Percentiles rank a stretch among this genome's conserved stretches.
phyloP scores from a whole-genome alignment of 1,140 invertebrate genomes.

The Tetranychus urticae region DNA sequence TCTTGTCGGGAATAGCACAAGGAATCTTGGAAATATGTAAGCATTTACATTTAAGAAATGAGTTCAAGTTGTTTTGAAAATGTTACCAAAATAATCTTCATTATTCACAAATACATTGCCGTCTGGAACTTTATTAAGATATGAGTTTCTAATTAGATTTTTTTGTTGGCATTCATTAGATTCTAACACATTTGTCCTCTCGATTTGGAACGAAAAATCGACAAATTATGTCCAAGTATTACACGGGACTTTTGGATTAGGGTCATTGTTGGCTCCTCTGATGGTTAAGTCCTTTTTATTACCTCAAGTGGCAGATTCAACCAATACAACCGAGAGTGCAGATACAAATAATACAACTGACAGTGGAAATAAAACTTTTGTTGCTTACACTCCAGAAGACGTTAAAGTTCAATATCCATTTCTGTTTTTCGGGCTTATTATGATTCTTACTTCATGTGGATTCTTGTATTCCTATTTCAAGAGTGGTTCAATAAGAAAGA shows the following conservation, averaged over 20 bases:
- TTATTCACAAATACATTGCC: no score
- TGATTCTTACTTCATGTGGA: neutral
- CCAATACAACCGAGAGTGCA: neutral
- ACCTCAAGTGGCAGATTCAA: neutral
- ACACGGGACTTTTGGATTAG: constrained; percentile 29
- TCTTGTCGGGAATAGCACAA: neutral
- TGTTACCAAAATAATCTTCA: no score
- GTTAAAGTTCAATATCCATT: neutral
- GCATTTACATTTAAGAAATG: neutral
- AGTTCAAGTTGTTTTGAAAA: no score
- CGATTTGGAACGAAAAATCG: constrained; percentile 21
- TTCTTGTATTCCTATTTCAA: neutral
- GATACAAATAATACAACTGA: no score
- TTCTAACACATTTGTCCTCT: constrained; percentile 23
- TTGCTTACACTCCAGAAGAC: neutral
- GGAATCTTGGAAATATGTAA: neutral
- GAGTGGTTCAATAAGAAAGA: neutral
- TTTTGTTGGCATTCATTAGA: no score
- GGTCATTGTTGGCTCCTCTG: constrained; percentile 27
- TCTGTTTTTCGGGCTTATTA: neutral
- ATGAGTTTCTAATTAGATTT: no score
- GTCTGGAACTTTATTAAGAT: neutral
- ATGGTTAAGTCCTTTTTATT: constrained; percentile 24
- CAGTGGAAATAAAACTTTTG: neutral
- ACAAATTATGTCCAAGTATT: constrained; percentile 27